Conservation (phyloP, 2,113 vertebrate genomes). For the Sprattus sprattus region DNA sequence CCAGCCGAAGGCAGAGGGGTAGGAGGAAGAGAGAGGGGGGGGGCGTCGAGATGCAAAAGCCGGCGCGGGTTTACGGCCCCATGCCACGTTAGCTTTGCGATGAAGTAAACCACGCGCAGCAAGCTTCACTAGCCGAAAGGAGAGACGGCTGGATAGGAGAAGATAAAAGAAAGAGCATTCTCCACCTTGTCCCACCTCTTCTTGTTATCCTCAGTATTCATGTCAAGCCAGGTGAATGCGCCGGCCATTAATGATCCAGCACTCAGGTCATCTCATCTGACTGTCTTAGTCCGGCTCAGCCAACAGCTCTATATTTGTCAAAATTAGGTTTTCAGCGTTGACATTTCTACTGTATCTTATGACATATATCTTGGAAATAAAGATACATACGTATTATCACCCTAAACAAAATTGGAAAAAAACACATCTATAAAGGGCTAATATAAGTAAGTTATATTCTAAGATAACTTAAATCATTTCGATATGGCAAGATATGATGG, state of each 20-base stretch:
- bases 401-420: slow-evolving; percentile 46
- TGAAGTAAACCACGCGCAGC: slow-evolving; percentile 68
- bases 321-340: slow-evolving; percentile 28
- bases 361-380: slow-evolving; percentile 10
- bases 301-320: slow-evolving; percentile 60
- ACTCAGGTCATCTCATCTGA: slow-evolving; percentile 58
- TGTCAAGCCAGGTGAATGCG: slow-evolving; percentile 72
- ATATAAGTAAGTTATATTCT: not conserved
- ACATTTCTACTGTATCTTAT: slow-evolving; percentile 43
- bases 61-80: slow-evolving; percentile 68
- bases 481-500: slow-evolving; percentile 65
- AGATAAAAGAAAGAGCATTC: slow-evolving; percentile 17
- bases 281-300: slow-evolving; percentile 66
- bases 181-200: slow-evolving; percentile 59
- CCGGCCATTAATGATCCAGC: slow-evolving; percentile 69
- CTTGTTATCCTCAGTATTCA: slow-evolving; percentile 74
- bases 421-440: slow-evolving; percentile 53
- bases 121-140: slow-evolving; percentile 57
- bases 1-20: slow-evolving; percentile 58
- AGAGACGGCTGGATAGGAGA: slow-evolving; percentile 10
- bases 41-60: slow-evolving; percentile 57
- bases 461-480: slow-evolving; percentile 66
- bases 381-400: slow-evolving; percentile 9
- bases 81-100: slow-evolving; percentile 71
- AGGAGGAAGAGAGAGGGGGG: slow-evolving; percentile 23